Evolutionary conservation across 2,888 invertebrate genomes (phyloP), one percentile per base, ranked within the genome.

Genomic region (Patella depressa): DNA sequence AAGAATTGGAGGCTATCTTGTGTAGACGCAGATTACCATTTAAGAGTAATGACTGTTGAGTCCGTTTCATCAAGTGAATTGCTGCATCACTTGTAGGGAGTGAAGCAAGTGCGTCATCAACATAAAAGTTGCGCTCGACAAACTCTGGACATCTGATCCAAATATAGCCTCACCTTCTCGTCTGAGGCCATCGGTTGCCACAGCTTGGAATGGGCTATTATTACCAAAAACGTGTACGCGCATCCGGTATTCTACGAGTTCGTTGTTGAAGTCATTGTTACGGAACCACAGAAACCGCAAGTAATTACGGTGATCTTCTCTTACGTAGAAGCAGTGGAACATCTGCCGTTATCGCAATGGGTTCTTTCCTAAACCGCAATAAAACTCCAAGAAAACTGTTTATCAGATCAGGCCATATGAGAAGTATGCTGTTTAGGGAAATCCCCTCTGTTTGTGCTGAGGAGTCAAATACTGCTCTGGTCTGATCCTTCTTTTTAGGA

Each of bases 211-310:
- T 24, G 83, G 77, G 12, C 34, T 73, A 65, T 81, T n/a, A n/a
- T n/a, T 82, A 3, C 83, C 83, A 71, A 83, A 80, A 17, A 83
- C 82, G 72, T 83, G 83, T 2, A 83, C 81, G 19, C 74, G 29
- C 80, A 80, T 83, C 14, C 79, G 34, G 54, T 83, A 83, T 14
- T 83, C 79, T 14, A 78, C 73, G 4, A 83, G 57, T 3, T 72
- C 74, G 29, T 80, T 75, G 12, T 29, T 65, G 0, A 72, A 72
- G 53, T 81, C 78, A 53, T 81, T 81, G 54, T 82, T 75, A 34
- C 71, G 11, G 34, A 75, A 80, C 82, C 83, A 83, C 3, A 83
- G 54, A 72, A 83, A 83, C 29, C 80, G 24, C 15, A 81, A 74
- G 55, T 59, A 82, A 57, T 79, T 77, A 71, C 75, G 78, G 59